phyloP scores from a whole-genome alignment of 2,888 invertebrate genomes.

The Drosophila algonquin region DNA sequence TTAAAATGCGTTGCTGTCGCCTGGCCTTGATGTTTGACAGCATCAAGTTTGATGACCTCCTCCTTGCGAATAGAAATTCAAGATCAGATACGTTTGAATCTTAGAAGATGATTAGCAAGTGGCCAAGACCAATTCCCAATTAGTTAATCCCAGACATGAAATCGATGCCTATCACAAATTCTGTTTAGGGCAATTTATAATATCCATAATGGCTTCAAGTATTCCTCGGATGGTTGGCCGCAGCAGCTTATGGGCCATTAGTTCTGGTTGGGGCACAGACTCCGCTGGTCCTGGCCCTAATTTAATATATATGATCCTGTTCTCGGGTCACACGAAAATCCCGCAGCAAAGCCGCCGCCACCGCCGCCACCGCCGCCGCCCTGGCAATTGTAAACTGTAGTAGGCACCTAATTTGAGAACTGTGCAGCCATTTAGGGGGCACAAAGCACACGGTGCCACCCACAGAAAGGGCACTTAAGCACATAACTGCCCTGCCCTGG shows the following conservation, averaged over 20 bases:
- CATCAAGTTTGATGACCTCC: slow-evolving; percentile 45
- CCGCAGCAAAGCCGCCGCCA: slow-evolving; percentile 50
- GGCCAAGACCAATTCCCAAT: background rate
- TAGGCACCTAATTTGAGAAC: slow-evolving; percentile 77
- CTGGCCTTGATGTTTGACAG: slow-evolving; percentile 45
- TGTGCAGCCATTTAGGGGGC: slow-evolving; percentile 71
- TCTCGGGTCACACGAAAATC: slow-evolving; percentile 61
- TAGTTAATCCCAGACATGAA: background rate
- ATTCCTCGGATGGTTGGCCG: background rate
- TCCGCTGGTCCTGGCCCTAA: slow-evolving; percentile 16
- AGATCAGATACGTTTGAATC: slow-evolving; percentile 29
- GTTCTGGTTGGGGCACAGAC: slow-evolving; percentile 17
- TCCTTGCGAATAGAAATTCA: slow-evolving; percentile 11
- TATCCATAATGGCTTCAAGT: slow-evolving; percentile 28
- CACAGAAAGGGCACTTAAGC: slow-evolving; percentile 55
- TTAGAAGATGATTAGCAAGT: background rate
- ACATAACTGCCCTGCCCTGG: slow-evolving; percentile 26
- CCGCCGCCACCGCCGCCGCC: slow-evolving; percentile 48
- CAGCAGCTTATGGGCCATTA: slow-evolving; percentile 18
- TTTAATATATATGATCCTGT: slow-evolving; percentile 58
- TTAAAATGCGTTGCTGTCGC: slow-evolving; percentile 26
- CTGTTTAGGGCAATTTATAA: slow-evolving; percentile 6
- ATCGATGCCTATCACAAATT: slow-evolving; percentile 22
- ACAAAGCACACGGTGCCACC: slow-evolving; percentile 39
- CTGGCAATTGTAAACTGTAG: slow-evolving; percentile 65